Evolutionary conservation across 2,888 invertebrate genomes (phyloP), one percentile per base, ranked within the genome.

Genomic region (Mythimna lalbum): DNA sequence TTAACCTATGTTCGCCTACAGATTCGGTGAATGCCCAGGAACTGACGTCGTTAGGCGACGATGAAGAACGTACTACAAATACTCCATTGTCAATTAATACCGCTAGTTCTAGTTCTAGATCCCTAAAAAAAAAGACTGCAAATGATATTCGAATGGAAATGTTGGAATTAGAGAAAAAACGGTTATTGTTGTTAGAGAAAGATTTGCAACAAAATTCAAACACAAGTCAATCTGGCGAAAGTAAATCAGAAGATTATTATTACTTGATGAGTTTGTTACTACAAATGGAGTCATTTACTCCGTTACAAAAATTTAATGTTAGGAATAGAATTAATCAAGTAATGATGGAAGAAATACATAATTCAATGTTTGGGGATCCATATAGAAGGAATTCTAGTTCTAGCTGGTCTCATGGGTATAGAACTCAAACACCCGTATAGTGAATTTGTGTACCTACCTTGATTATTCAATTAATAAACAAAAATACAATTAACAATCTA

Each of bases 321-420:
- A 66, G 69, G 52, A 69, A 76, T 69, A 78, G 63, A 78, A 74
- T 74, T 53, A 74, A 71, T 67, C 69, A 77, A 71, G 62, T 75
- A 55, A 57, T 78, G 65, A 71, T 75, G 66, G 74, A 78, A 27
- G 27, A 27, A 27, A 27, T 27, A 27, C 27, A 27, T 27, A 27
- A 2, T 27, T 27, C 27, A 27, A 27, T 27, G 27, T 27, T 27
- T 27, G 27, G 27, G 3, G 27, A 27, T 27, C 27, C 27, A 27
- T 27, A 27, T 27, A 27, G 27, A 27, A 3, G 27, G 27, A 27
- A 27, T 27, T 27, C 27, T 27, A 27, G 27, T 27, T 27, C 1
- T 3, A 27, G 27, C 3, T n/a, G n/a, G n/a, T n/a, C n/a, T n/a
- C n/a, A n/a, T n/a, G n/a, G n/a, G n/a, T n/a, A n/a, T n/a, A n/a